Conservation (phyloP, 2,888 invertebrate genomes). For the Punctoribates punctum region DNA sequence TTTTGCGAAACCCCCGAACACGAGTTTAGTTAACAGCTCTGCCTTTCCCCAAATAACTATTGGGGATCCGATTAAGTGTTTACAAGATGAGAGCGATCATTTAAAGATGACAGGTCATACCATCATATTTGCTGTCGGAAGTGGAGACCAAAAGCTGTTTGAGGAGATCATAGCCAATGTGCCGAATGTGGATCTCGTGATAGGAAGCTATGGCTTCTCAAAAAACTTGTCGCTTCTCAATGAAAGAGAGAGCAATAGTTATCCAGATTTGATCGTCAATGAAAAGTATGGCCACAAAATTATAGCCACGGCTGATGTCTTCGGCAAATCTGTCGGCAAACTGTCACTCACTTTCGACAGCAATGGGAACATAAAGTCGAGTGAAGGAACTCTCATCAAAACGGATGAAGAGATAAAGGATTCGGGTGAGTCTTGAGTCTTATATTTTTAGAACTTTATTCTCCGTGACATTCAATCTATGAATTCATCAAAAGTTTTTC, state of each 20-base stretch:
- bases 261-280: background rate
- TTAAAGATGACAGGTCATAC: background rate
- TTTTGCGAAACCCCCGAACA: background rate
- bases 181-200: constrained; percentile 9
- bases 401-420: background rate
- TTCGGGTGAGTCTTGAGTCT: background rate
- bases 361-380: background rate
- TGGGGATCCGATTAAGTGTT: constrained; percentile 3
- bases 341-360: background rate
- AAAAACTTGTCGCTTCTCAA: background rate
- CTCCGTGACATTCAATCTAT: too few relatives aligned
- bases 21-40: background rate
- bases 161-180: background rate
- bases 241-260: background rate
- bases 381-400: background rate
- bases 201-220: constrained; percentile 10
- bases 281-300: background rate
- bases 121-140: background rate
- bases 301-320: background rate
- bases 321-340: constrained; percentile 8
- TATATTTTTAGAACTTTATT: background rate
- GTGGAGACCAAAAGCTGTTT: background rate
- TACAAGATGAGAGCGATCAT: background rate
- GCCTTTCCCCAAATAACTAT: background rate
- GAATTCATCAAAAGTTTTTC: too few relatives aligned